Conservation (phyloP, 2,888 invertebrate species). For the Idaea dimidiata region DNA sequence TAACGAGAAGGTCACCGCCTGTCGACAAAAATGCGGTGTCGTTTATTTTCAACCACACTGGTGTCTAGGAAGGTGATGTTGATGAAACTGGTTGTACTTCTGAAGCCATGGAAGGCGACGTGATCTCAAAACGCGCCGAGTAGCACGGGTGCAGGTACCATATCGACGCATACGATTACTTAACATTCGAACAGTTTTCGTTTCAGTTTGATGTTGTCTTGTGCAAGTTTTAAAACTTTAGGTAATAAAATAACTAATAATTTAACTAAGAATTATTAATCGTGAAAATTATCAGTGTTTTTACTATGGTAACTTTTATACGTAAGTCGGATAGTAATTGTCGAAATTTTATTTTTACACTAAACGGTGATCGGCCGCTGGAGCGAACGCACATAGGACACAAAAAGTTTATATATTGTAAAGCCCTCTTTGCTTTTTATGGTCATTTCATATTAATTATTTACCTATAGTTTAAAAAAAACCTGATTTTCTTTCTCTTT, state of each 20-base stretch:
- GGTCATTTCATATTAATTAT: background rate
- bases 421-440: conserved; percentile 3
- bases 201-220: conserved; percentile 69
- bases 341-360: conserved; percentile 69
- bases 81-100: conserved; percentile 41
- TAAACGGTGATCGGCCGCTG: conserved; percentile 51
- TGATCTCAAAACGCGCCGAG: conserved; percentile 31
- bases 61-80: conserved; percentile 73
- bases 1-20: conserved; percentile 78
- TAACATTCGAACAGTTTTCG: conserved; percentile 53
- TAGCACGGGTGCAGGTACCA: conserved; percentile 48
- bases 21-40: conserved; percentile 75
- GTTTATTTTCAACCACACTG: conserved; percentile 87
- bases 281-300: conserved; percentile 40
- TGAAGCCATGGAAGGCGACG: conserved; percentile 42
- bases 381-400: conserved; percentile 56
- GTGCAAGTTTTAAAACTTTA: conserved; percentile 42
- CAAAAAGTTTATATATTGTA: conserved; percentile 34
- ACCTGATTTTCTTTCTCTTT: conserved; percentile 10
- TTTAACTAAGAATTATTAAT: conserved; percentile 2
- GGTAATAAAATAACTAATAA: conserved; percentile 12
- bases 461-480: conserved; percentile 14
- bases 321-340: conserved; percentile 56
- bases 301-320: conserved; percentile 58
- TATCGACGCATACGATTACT: conserved; percentile 57